phyloP scores from a whole-genome alignment of 2,113 vertebrate genomes.

The Pseudolaguvia tuberculata region DNA sequence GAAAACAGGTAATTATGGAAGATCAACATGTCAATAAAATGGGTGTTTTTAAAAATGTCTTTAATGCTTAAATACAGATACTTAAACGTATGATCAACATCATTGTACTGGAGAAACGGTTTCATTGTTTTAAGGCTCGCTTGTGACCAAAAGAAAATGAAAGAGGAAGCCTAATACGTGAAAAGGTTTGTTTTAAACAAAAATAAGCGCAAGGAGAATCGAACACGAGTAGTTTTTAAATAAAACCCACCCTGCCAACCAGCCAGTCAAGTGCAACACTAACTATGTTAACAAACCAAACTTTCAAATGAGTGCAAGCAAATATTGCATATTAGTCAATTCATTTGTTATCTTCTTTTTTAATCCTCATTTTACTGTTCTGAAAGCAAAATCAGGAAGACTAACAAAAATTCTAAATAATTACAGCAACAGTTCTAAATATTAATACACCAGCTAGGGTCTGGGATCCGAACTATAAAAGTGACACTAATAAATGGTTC shows the following conservation, averaged over 20 bases:
- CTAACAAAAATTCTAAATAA: conserved; percentile 65
- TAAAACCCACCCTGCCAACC: conserved; percentile 57
- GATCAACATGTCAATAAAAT: conserved; percentile 89
- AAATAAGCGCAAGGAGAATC: conserved; percentile 27
- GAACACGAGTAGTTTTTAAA: conserved; percentile 39
- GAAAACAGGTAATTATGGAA: conserved; percentile 83
- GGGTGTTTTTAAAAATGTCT: conserved; percentile 64
- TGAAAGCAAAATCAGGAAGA: conserved; percentile 69
- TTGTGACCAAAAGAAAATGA: conserved; percentile 81
- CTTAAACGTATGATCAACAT: conserved; percentile 70
- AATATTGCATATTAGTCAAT: conserved; percentile 85
- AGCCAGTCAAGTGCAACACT: conserved; percentile 80
- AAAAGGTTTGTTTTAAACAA: conserved; percentile 42
- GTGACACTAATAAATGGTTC: conserved; percentile 14
- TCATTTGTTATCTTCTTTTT: conserved; percentile 24
- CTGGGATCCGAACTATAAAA: neutral
- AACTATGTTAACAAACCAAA: conserved; percentile 82
- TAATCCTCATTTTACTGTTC: conserved; percentile 65
- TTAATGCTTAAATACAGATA: conserved; percentile 58
- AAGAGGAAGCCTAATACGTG: conserved; percentile 67
- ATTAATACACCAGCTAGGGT: conserved; percentile 71
- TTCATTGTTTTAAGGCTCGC: conserved; percentile 84
- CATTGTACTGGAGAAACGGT: conserved; percentile 79
- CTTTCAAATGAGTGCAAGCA: conserved; percentile 89
- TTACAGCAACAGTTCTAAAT: conserved; percentile 84